These are phyloP conservation scores for Ormyrus rosae DNA, from an alignment of 2,888 invertebrate genomes.

Conservation along the genomic window DNA sequence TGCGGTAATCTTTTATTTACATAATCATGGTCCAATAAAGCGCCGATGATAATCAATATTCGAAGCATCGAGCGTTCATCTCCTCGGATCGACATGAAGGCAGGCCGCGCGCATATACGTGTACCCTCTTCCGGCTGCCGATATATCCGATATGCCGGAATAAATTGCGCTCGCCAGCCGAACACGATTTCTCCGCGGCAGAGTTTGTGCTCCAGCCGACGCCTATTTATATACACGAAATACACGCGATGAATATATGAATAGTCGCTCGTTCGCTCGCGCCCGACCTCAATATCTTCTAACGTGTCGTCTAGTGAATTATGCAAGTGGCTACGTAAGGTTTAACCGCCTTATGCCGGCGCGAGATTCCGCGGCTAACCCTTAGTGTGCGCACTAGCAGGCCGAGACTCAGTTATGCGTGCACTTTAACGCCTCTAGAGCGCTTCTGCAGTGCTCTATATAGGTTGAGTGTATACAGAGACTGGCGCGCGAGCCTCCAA, in stretches of 20 bases:
- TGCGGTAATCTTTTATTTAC: too few relatives aligned
- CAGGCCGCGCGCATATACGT: too few relatives aligned
- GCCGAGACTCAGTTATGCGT: neutral
- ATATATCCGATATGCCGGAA: conserved; percentile 23
- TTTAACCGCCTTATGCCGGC: conserved; percentile 51
- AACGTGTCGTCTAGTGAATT: conserved; percentile 64
- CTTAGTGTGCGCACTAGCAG: neutral
- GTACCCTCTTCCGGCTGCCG: neutral
- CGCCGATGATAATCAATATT: conserved; percentile 21
- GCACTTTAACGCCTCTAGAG: neutral
- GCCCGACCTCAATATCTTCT: conserved; percentile 58
- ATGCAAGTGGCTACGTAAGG: conserved; percentile 62
- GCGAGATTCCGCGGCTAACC: conserved; percentile 54
- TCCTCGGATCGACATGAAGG: too few relatives aligned
- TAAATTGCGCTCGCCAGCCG: conserved; percentile 24
- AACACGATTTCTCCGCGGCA: neutral
- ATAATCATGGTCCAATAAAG: neutral
- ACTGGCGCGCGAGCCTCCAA: neutral
- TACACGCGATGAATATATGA: neutral
- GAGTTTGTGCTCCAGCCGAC: neutral
- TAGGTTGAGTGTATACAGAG: neutral
- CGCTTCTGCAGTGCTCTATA: neutral
- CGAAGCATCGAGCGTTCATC: neutral
- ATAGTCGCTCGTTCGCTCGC: neutral
- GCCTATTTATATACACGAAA: conserved; percentile 3